Conservation (phyloP, 2,888 invertebrate genomes). For the Steromphala cineraria region DNA sequence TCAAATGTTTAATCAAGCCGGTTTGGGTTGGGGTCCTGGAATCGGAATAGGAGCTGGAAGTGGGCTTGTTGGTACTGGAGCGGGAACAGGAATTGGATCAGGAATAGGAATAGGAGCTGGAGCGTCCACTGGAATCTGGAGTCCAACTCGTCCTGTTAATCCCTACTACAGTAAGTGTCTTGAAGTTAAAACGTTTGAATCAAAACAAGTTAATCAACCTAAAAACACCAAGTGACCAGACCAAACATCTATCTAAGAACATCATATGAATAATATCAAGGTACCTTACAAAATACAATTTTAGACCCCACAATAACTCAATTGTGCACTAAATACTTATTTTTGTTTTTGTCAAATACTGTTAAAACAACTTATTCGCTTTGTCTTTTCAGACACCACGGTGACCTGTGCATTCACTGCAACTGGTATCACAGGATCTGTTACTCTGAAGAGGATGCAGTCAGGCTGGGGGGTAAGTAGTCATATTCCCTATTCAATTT, state of each 20-base stretch:
- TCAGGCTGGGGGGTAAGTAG: no score
- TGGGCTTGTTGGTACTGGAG: neutral
- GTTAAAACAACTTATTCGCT: no score
- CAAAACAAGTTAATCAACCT: no score
- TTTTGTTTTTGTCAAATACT: no score
- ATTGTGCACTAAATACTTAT: no score
- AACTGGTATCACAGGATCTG: neutral
- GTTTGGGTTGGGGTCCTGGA: neutral
- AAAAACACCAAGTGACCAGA: no score
- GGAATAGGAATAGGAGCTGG: neutral
- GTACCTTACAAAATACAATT: no score
- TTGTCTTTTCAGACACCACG: neutral
- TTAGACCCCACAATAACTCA: no score
- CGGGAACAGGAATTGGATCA: neutral
- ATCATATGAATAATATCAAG: no score
- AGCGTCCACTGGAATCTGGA: neutral
- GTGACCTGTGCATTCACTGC: neutral
- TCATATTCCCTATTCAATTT: no score
- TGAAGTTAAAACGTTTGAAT: neutral
- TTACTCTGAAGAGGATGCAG: neutral
- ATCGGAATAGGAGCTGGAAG: neutral
- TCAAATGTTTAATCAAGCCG: neutral
- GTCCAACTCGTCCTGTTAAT: neutral
- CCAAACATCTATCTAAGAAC: no score
- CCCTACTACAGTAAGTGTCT: neutral